Evolutionary conservation across 2,113 vertebrate genomes (phyloP).

Genomic region (Ceyx cyanopectus): DNA sequence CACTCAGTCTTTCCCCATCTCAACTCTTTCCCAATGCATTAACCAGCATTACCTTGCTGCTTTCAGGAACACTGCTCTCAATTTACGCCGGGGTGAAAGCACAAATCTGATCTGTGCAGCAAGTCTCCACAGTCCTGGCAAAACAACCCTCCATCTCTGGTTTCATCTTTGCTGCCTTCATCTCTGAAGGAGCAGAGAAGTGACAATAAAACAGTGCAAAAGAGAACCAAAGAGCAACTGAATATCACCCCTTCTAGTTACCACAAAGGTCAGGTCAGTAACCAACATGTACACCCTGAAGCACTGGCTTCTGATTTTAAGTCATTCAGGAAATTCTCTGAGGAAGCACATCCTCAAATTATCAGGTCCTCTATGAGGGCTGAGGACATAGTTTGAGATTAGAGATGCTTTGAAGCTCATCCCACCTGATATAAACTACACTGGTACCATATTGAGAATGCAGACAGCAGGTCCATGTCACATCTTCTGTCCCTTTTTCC

Average conservation of each 20-base stretch:
- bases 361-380: background rate
- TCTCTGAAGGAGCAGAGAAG: background rate
- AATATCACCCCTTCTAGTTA: background rate
- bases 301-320: background rate
- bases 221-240: background rate
- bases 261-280: background rate
- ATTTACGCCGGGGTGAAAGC: background rate
- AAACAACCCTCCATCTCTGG: background rate
- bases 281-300: background rate
- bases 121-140: background rate
- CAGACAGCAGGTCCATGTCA: background rate
- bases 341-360: background rate
- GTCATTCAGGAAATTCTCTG: background rate
- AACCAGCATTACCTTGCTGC: background rate
- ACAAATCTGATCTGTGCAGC: background rate
- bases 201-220: background rate
- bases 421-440: background rate
- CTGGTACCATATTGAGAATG: background rate
- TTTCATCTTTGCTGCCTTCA: background rate
- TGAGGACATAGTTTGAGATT: background rate
- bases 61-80: background rate
- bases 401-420: background rate
- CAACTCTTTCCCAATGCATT: background rate
- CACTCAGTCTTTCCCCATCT: background rate
- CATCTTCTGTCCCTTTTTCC: background rate